Evolutionary conservation across 2,888 invertebrate genomes (phyloP).

Genomic region (Morpho deidamia): DNA sequence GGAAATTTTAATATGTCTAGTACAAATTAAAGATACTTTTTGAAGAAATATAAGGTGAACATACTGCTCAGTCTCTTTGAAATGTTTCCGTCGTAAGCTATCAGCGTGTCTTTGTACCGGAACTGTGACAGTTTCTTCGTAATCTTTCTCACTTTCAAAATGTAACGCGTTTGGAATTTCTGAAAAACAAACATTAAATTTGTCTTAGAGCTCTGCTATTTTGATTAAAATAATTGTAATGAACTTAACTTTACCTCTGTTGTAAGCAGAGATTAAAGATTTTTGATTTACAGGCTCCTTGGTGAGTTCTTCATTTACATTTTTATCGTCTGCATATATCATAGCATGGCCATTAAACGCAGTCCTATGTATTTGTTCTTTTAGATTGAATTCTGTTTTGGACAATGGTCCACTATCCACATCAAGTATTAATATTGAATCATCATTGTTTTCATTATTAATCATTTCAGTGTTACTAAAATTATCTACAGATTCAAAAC

Average conservation of each 20-base stretch:
- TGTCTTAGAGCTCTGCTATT: no score
- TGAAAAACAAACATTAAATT: background rate
- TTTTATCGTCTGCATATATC: constrained; percentile 22
- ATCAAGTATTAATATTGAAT: constrained; percentile 47
- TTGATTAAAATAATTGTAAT: no score
- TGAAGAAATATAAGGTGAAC: constrained; percentile 18
- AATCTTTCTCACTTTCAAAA: constrained; percentile 79
- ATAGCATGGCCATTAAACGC: constrained; percentile 44
- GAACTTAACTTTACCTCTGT: constrained; percentile 6
- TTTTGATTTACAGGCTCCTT: constrained; percentile 7
- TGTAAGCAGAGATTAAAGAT: background rate
- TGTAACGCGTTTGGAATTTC: constrained; percentile 42
- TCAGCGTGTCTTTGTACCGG: constrained; percentile 78
- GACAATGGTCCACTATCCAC: constrained; percentile 63
- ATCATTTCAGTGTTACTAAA: constrained; percentile 30
- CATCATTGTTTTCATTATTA: constrained; percentile 37
- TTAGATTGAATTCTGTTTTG: constrained; percentile 63
- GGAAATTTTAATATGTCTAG: no score
- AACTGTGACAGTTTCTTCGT: constrained; percentile 74
- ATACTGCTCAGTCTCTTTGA: constrained; percentile 55
- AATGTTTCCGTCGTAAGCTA: constrained; percentile 70
- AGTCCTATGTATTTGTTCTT: constrained; percentile 66
- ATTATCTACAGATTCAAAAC: background rate
- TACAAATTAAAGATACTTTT: no score
- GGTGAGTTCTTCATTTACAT: constrained; percentile 1